These are phyloP conservation scores for Drosophila navojoa DNA, from an alignment of 1,140 invertebrate species.

Conservation along the genomic window DNA sequence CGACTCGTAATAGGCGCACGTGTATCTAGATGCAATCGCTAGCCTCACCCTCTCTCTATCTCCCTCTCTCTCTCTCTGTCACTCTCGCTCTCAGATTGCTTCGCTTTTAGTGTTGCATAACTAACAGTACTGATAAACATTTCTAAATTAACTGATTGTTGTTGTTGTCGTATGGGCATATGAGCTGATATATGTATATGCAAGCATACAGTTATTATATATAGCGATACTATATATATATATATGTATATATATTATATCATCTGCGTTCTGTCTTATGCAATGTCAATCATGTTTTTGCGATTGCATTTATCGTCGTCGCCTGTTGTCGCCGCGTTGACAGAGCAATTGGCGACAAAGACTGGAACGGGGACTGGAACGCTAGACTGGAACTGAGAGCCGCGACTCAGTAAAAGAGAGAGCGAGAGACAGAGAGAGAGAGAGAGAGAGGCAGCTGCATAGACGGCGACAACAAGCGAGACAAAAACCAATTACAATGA, in stretches of 20 bases:
- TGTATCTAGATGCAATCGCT: slow-evolving; percentile 38
- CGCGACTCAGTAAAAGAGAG: not conserved
- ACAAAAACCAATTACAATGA: slow-evolving; percentile 47
- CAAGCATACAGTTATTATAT: not conserved
- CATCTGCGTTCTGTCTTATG: slow-evolving; percentile 52
- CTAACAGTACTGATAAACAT: slow-evolving; percentile 60
- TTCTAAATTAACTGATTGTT: slow-evolving; percentile 52
- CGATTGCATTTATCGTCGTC: slow-evolving; percentile 58
- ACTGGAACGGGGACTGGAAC: slow-evolving; percentile 1
- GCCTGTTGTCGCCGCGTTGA: slow-evolving; percentile 52
- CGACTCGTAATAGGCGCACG: slow-evolving; percentile 51
- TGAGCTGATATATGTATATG: slow-evolving; percentile 25
- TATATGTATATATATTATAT: slow-evolving; percentile 16
- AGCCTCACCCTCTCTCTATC: not conserved
- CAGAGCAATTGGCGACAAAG: slow-evolving; percentile 43
- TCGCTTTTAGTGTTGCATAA: slow-evolving; percentile 49
- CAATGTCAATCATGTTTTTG: slow-evolving; percentile 65
- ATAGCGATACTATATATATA: not conserved
- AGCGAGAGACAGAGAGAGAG: not conserved
- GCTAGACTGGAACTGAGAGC: not conserved
- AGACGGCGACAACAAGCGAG: slow-evolving; percentile 18
- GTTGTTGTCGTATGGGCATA: not conserved
- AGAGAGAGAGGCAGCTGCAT: not conserved
- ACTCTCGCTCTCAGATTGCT: not conserved
- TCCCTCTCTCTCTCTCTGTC: not conserved